Conservation (phyloP, 1,140 invertebrate species). For the roundworm (Caenorhabditis elegans) region WBcel235 BX284602.5:11117501-11118000, state of each 20-base stretch:
- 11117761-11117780: conserved; percentile 40
- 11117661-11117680: neutral
- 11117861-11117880: conserved; percentile 29
- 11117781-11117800: neutral
- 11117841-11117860: conserved; percentile 38
- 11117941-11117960: conserved; percentile 29
- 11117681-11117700: conserved; percentile 34
- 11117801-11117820: conserved; percentile 18
- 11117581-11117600: neutral
- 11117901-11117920: conserved; percentile 23
- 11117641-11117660: conserved; percentile 1
- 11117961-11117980: neutral
- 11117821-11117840: conserved; percentile 33
- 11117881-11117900: neutral
- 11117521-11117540: conserved; percentile 17
- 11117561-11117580: conserved; percentile 5
- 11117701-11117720: conserved; percentile 33
- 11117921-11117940: neutral
- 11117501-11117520: conserved; percentile 29
- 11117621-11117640: neutral
- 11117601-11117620: conserved; percentile 20
- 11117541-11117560: conserved; percentile 37
- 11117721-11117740: conserved; percentile 34
- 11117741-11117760: conserved; percentile 12
- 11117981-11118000: no score